phyloP scores from a whole-genome alignment of 2,797 vertebrate species.

The Carcharodon carcharias region DNA sequence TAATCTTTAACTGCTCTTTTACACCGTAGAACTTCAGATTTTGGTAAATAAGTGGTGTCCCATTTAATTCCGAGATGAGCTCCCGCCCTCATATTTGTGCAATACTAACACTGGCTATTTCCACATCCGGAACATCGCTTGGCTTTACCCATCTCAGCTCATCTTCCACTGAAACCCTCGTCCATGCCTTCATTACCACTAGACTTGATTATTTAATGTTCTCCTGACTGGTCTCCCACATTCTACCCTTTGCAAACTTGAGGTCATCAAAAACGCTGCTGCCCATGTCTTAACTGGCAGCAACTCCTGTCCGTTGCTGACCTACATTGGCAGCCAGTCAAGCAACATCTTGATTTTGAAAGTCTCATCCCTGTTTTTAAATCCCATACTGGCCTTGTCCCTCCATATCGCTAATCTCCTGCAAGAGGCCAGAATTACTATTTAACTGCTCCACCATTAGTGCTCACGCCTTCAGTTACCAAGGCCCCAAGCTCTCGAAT shows the following conservation, averaged over 20 bases:
- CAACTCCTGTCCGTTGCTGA: background rate
- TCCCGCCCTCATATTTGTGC: too few relatives aligned
- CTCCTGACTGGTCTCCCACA: background rate
- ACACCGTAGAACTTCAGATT: too few relatives aligned
- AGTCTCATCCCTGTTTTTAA: background rate
- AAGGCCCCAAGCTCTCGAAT: background rate
- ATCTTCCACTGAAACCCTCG: too few relatives aligned
- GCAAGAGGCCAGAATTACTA: background rate
- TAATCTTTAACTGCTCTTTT: too few relatives aligned
- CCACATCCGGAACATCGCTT: background rate
- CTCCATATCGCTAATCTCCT: too few relatives aligned
- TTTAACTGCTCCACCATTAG: background rate
- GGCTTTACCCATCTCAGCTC: too few relatives aligned
- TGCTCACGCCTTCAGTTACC: background rate
- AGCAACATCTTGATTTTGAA: background rate
- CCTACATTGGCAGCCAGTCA: too few relatives aligned
- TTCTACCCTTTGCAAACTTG: background rate
- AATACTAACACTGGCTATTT: background rate
- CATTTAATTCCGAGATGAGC: too few relatives aligned
- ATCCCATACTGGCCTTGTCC: background rate
- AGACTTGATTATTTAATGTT: background rate
- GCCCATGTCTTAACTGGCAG: background rate
- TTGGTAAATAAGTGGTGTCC: too few relatives aligned
- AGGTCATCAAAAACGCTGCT: background rate
- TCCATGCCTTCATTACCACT: background rate